Evolutionary conservation across 2,888 invertebrate species (phyloP).

Genomic region (Eilema sororculum): DNA sequence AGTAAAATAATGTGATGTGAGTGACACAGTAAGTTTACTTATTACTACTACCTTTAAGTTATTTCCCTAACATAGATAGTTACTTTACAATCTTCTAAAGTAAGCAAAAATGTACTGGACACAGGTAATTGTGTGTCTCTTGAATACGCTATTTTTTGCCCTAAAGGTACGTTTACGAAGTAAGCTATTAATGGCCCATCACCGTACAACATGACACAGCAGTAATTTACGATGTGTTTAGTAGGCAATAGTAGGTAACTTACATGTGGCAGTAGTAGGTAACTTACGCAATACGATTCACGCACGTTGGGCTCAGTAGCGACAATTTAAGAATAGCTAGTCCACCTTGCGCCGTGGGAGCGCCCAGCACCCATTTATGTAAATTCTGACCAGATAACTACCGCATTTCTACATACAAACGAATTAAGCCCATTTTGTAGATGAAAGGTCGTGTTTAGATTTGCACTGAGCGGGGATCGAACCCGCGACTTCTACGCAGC

Average conservation of each 20-base stretch:
- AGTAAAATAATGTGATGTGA: too few species aligned
- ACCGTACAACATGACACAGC: slow-evolving; percentile 3
- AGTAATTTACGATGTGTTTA: slow-evolving; percentile 37
- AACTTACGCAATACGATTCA: slow-evolving; percentile 65
- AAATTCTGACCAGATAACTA: slow-evolving; percentile 71
- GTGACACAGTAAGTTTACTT: too few species aligned
- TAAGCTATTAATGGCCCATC: slow-evolving; percentile 1
- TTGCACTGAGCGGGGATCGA: too few species aligned
- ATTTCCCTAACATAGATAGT: not conserved
- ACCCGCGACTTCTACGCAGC: too few species aligned
- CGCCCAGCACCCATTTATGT: slow-evolving; percentile 72
- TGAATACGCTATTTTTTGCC: not conserved
- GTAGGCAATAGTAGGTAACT: slow-evolving; percentile 16
- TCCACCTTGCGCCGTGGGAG: slow-evolving; percentile 83
- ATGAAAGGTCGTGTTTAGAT: slow-evolving; percentile 46
- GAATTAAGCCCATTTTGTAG: slow-evolving; percentile 50
- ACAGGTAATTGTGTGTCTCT: not conserved
- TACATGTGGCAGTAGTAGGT: slow-evolving; percentile 2
- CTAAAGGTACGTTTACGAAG: not conserved
- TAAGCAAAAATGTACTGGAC: not conserved
- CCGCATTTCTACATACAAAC: slow-evolving; percentile 72
- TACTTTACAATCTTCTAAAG: not conserved
- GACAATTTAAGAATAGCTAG: slow-evolving; percentile 79
- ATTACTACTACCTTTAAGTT: too few species aligned
- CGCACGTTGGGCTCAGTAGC: slow-evolving; percentile 54